Conservation (phyloP, 2,888 invertebrate species). For the Zonitis immaculata region DNA sequence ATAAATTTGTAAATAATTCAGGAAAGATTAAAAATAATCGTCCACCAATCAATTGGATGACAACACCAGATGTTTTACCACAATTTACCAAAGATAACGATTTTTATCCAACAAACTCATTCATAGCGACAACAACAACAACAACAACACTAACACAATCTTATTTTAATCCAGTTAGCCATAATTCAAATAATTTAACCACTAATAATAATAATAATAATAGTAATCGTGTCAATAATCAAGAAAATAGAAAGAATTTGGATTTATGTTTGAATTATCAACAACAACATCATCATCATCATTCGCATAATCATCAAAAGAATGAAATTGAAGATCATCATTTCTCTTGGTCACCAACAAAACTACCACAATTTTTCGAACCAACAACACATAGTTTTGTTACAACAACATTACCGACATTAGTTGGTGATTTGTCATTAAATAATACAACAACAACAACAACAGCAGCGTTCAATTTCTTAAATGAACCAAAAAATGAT, state of each 20-base stretch:
- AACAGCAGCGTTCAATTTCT: conserved; percentile 3
- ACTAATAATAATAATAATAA: conserved; percentile 4
- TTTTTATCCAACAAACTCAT: conserved; percentile 35
- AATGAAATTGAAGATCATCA: conserved; percentile 48
- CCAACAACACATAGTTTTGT: conserved; percentile 46
- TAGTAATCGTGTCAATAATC: conserved; percentile 26
- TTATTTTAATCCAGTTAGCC: conserved; percentile 35
- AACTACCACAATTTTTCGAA: conserved; percentile 48
- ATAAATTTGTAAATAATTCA: conserved; percentile 16
- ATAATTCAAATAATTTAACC: conserved; percentile 7
- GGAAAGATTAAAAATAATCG: conserved; percentile 30
- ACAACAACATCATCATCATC: background rate
- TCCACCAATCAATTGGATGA: conserved; percentile 61
- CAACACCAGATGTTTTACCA: conserved; percentile 53
- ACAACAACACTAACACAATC: conserved; percentile 19
- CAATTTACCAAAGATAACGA: conserved; percentile 47
- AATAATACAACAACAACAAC: conserved; percentile 32
- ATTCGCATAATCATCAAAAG: conserved; percentile 27
- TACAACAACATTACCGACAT: conserved; percentile 55
- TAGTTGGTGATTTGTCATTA: conserved; percentile 58
- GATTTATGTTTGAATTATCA: conserved; percentile 27
- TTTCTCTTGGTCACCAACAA: conserved; percentile 57
- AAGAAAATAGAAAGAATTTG: conserved; percentile 28
- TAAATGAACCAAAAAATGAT: background rate
- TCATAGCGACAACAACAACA: conserved; percentile 23